Evolutionary conservation across 2,113 vertebrate genomes (phyloP).

Genomic region (Chamaea fasciata): DNA sequence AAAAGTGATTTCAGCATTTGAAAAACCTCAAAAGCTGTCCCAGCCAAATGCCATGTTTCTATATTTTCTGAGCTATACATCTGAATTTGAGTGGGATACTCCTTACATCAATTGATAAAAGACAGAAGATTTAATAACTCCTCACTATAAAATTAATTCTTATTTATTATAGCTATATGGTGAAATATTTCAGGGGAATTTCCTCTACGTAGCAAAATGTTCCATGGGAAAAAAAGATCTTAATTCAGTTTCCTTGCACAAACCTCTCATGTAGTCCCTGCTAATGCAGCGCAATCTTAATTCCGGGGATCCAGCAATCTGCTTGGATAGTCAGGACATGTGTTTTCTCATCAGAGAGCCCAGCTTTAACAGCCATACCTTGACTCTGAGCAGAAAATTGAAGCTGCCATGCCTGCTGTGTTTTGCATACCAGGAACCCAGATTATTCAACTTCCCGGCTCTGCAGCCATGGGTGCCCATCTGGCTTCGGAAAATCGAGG

Average conservation of each 20-base stretch:
- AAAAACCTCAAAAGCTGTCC: slow-evolving; percentile 52
- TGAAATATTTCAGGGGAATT: not conserved
- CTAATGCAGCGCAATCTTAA: not conserved
- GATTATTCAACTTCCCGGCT: not conserved
- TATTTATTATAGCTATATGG: not conserved
- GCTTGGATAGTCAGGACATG: not conserved
- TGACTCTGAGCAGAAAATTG: not conserved
- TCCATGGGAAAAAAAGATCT: not conserved
- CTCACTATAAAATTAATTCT: not conserved
- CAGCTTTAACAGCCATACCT: not conserved
- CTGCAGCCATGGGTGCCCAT: not conserved
- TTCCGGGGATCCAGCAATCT: not conserved
- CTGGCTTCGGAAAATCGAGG: not conserved
- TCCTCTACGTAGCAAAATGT: not conserved
- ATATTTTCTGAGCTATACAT: slow-evolving; percentile 23
- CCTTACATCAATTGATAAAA: not conserved
- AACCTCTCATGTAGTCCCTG: not conserved
- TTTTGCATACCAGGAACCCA: not conserved
- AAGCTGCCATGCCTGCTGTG: not conserved
- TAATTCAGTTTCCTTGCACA: not conserved
- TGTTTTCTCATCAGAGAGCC: slow-evolving; percentile 6
- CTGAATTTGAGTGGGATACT: not conserved
- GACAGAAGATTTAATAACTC: not conserved
- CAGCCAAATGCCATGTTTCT: slow-evolving; percentile 54
- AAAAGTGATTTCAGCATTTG: slow-evolving; percentile 55